Conservation (phyloP, 2,797 vertebrate genomes). For the Malacoraja senta region DNA sequence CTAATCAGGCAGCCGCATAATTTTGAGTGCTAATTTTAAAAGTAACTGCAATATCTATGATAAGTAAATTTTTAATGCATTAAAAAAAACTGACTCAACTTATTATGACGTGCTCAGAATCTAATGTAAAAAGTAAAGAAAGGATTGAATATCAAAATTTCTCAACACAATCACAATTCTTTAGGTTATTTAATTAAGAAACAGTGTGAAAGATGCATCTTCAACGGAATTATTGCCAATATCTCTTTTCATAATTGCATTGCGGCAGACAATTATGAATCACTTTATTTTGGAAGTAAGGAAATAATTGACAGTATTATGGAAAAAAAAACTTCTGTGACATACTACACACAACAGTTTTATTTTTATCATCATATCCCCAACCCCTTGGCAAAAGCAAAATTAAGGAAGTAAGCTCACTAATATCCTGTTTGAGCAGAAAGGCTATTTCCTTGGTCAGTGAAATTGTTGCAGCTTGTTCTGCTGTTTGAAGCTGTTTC, state of each 20-base stretch:
- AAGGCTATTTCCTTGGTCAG: not conserved
- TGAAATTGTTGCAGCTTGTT: not conserved
- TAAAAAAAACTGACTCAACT: not conserved
- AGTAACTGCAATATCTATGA: not conserved
- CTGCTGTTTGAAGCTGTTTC: not conserved
- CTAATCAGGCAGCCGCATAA: not conserved
- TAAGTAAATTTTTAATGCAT: slow-evolving; percentile 1
- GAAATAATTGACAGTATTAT: not conserved
- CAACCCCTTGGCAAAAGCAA: not conserved
- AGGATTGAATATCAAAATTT: not conserved
- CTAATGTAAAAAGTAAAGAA: too few relatives aligned
- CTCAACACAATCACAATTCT: not conserved
- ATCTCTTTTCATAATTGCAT: not conserved
- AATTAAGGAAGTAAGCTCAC: slow-evolving; percentile 21
- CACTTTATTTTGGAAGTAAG: slow-evolving; percentile 13
- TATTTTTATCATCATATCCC: not conserved
- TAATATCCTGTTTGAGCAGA: slow-evolving; percentile 23
- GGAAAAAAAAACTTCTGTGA: not conserved
- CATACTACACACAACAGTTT: not conserved
- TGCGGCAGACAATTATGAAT: not conserved
- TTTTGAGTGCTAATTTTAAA: not conserved
- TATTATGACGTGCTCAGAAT: not conserved
- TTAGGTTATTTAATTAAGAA: too few relatives aligned
- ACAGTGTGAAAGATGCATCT: too few relatives aligned
- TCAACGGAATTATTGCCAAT: not conserved